Conservation (phyloP, 2,113 vertebrate species). For the Salvelinus fontinalis region DNA sequence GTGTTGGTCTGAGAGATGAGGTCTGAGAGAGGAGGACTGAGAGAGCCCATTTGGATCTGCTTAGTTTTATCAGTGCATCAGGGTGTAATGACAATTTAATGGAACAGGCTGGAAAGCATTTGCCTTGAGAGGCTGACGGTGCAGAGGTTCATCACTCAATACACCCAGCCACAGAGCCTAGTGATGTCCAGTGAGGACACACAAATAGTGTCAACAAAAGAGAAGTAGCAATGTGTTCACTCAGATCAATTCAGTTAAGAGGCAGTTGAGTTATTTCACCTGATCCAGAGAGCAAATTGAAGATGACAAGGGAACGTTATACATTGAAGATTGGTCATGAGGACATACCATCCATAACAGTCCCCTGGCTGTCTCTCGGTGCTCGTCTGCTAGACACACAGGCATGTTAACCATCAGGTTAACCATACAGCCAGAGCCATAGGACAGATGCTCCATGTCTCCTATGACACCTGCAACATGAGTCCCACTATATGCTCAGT, state of each 20-base stretch:
- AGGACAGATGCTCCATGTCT: neutral
- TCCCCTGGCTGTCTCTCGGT: constrained; percentile 6
- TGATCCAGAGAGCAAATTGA: neutral
- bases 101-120: neutral
- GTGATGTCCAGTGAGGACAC: neutral
- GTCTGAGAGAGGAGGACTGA: neutral
- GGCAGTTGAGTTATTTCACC: neutral
- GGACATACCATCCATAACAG: constrained; percentile 1
- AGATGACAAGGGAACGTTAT: neutral
- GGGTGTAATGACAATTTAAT: neutral
- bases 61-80: neutral
- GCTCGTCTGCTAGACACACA: neutral
- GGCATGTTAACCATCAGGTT: constrained; percentile 10
- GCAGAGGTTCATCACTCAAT: neutral
- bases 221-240: neutral
- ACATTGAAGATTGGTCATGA: neutral
- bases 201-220: neutral
- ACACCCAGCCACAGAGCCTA: neutral
- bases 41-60: neutral
- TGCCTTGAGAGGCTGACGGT: neutral
- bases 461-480: neutral
- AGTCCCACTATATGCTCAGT: too few relatives aligned
- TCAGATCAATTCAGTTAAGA: neutral
- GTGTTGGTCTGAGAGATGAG: neutral
- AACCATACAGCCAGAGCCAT: constrained; percentile 4